phyloP scores from a whole-genome alignment of 2,797 vertebrate genomes.

The Sebastes wilsoni region DNA sequence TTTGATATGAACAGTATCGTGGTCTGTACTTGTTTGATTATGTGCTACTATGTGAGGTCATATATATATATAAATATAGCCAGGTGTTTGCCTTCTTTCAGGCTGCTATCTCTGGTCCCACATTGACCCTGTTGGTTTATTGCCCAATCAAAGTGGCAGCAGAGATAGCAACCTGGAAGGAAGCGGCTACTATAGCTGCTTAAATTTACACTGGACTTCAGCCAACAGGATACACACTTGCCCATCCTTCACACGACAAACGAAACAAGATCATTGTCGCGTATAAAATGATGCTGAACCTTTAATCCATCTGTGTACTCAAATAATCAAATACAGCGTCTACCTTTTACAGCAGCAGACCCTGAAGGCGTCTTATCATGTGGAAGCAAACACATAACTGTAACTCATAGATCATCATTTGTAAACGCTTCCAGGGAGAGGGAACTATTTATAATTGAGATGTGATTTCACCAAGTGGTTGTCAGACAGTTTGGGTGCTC shows the following conservation, averaged over 20 bases:
- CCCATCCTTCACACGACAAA: neutral
- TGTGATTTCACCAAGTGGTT: conserved; percentile 45
- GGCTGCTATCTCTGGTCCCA: neutral
- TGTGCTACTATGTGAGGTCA: neutral
- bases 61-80: neutral
- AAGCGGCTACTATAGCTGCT: neutral
- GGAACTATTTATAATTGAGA: conserved; percentile 56
- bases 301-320: neutral
- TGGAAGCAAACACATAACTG: neutral
- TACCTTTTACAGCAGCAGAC: neutral
- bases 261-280: neutral
- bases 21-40: neutral
- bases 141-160: neutral
- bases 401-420: neutral
- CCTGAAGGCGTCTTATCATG: neutral
- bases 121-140: neutral
- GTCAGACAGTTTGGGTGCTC: conserved; percentile 20
- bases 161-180: neutral
- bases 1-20: neutral
- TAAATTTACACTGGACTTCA: neutral
- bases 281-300: neutral
- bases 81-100: neutral
- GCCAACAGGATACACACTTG: neutral
- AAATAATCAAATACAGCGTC: neutral
- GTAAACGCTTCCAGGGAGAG: conserved; percentile 3